Evolutionary conservation across 2,888 invertebrate genomes (phyloP), one percentile per base, ranked within the genome.

Genomic region (Muschampia plurimacula): DNA sequence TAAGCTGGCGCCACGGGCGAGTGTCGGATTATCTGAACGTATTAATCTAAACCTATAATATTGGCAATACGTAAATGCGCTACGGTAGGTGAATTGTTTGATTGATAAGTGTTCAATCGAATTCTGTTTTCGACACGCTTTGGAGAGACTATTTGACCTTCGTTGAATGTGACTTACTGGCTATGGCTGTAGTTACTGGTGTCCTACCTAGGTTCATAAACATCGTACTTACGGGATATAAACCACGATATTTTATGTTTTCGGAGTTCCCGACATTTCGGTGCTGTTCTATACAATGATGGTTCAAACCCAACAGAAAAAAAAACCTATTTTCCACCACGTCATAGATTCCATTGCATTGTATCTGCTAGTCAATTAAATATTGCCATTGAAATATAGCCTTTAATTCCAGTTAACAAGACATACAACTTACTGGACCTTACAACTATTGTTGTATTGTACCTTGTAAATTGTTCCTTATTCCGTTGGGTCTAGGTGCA

Each of bases 1-100:
- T 70, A 70, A 63, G 63, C 55, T 57, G 69, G 69, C 69, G 69
- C 69, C 69, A 55, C 39, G 15, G 36, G 10, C 52, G 28, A 57
- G 66, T 22, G 55, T 55, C 22, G 66, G 55, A 67, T 67, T 67
- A 67, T 67, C 66, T 66, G 52, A 41, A 36, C 55, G 52, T 66
- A 66, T 66, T 67, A 67, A 67, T 36, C 55, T 39, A 12, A 67
- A 39, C 49, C 66, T 67, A 67, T 36, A 22, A 22, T 22, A 22
- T 22, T 60, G 60, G 10, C 60, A 60, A 60, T 60, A 60, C 60
- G 36, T 60, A 60, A 28, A 57, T 22, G 28, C 57, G 9, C 36
- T 59, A 13, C 59, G 13, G 60, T 36, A 28, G 28, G 28, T 28
- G 28, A 57, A 22, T 22, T 22, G 22, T n/a, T 60, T 60, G 36